phyloP scores from a whole-genome alignment of 2,113 vertebrate genomes.

The Rhabdomys dilectus region DNA sequence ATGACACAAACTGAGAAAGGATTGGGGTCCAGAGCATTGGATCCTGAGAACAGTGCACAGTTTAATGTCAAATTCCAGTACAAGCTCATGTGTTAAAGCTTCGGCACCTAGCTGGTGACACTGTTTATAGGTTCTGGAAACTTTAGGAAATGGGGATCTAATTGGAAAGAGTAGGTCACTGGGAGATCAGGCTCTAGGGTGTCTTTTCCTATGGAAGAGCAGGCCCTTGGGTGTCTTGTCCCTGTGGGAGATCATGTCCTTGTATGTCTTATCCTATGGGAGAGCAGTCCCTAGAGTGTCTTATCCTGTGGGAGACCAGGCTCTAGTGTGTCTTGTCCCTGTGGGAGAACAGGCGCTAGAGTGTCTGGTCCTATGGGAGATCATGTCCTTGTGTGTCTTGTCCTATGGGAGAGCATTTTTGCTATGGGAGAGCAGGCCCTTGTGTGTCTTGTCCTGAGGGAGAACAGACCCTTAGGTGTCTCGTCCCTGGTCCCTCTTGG shows the following conservation, averaged over 20 bases:
- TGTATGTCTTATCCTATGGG: too few species aligned
- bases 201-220: background rate
- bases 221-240: background rate
- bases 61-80: background rate
- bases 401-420: too few species aligned
- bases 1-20: background rate
- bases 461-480: background rate
- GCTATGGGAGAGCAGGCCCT: too few species aligned
- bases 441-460: background rate
- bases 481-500: background rate
- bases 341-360: too few species aligned
- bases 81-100: background rate
- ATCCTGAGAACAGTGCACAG: background rate
- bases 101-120: background rate
- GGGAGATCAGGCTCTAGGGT: too few species aligned
- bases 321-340: too few species aligned
- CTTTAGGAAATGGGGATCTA: background rate
- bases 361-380: background rate
- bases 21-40: background rate
- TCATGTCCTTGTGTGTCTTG: background rate
- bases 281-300: background rate
- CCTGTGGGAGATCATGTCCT: too few species aligned
- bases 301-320: background rate
- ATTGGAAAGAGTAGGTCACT: background rate
- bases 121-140: background rate